Evolutionary conservation across 2,113 vertebrate species (phyloP).

Genomic region (Indri indri): DNA sequence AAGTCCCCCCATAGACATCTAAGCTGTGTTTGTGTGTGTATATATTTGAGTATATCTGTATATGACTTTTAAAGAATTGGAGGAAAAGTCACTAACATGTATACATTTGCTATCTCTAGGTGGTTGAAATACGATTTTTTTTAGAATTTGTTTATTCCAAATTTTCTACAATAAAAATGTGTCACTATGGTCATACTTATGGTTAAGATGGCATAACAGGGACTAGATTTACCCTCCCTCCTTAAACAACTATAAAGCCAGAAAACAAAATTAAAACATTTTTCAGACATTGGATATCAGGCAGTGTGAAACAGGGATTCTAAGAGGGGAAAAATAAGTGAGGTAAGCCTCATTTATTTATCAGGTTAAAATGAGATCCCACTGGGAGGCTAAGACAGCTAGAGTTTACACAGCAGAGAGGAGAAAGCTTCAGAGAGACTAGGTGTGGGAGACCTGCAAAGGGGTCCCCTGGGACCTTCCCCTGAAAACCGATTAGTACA

Average conservation of each 20-base stretch:
- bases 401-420: neutral
- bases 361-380: neutral
- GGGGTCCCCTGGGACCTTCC: too few species aligned
- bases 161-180: neutral
- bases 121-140: neutral
- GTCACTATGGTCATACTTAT: neutral
- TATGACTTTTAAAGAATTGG: neutral
- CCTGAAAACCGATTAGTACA: neutral
- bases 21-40: neutral
- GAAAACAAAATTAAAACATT: neutral
- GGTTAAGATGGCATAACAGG: neutral
- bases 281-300: neutral
- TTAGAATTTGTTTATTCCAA: neutral
- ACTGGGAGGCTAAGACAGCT: neutral
- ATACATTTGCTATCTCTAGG: neutral
- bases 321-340: neutral
- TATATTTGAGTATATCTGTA: neutral
- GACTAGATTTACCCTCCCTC: neutral
- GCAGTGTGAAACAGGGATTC: neutral
- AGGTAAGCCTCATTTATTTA: neutral
- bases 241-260: neutral
- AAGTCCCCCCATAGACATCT: too few species aligned
- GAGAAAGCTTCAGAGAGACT: neutral
- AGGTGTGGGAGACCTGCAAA: too few species aligned
- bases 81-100: neutral